Evolutionary conservation across 2,888 invertebrate genomes (phyloP).

Genomic region (Pristionchus arcanus): DNA sequence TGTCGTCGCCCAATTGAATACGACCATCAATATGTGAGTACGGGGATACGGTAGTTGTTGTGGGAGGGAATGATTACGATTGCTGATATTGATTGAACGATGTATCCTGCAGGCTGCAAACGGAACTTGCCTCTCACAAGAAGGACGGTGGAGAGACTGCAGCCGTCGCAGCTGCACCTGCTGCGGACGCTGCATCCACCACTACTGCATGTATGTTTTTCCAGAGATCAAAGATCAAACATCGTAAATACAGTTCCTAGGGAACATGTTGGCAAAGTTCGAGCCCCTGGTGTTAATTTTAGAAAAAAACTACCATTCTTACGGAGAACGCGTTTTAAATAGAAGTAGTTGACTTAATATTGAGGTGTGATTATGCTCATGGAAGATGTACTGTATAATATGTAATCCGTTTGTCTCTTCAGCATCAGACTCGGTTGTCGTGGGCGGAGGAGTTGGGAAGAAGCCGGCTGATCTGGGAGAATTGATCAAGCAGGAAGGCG

Average conservation of each 20-base stretch:
- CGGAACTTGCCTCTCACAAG: slow-evolving; percentile 41
- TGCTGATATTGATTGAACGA: not conserved
- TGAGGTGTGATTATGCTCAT: too few relatives aligned
- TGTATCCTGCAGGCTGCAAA: slow-evolving; percentile 24
- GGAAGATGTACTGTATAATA: not conserved
- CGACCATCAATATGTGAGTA: slow-evolving; percentile 56
- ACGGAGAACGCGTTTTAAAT: too few relatives aligned
- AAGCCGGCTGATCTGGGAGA: slow-evolving; percentile 54
- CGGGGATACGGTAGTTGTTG: not conserved
- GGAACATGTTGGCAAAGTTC: too few relatives aligned
- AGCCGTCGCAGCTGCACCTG: not conserved
- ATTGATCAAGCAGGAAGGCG: slow-evolving; percentile 50
- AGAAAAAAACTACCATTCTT: too few relatives aligned
- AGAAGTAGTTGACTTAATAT: too few relatives aligned
- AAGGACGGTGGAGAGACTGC: slow-evolving; percentile 1
- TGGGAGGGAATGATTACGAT: not conserved
- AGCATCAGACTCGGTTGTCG: not conserved
- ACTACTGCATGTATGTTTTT: not conserved
- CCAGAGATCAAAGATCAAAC: too few relatives aligned
- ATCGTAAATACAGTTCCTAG: too few relatives aligned
- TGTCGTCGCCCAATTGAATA: slow-evolving; percentile 62
- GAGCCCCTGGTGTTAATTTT: too few relatives aligned
- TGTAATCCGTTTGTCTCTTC: not conserved
- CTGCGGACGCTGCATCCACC: not conserved
- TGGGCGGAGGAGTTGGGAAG: not conserved